These are phyloP conservation scores for Rhincodon typus DNA, from an alignment of 2,797 vertebrate species.

Conservation along the genomic window DNA sequence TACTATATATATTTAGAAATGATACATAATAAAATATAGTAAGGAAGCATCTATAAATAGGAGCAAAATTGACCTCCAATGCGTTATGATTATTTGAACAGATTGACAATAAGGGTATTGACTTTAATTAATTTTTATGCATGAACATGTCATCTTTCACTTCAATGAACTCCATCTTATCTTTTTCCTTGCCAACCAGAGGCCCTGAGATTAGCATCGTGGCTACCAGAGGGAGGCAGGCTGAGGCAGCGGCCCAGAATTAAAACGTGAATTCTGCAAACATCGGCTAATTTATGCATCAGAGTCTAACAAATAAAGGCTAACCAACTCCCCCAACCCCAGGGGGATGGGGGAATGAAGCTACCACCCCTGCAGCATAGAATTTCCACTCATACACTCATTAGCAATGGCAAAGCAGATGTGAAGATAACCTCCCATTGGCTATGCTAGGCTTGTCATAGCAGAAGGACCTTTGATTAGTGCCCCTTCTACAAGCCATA, in stretches of 20 bases:
- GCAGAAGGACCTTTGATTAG: constrained; percentile 31
- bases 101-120: neutral
- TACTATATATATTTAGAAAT: neutral
- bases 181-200: neutral
- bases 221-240: neutral
- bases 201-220: neutral
- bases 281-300: constrained; percentile 42
- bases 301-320: constrained; percentile 40
- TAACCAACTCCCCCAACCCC: neutral
- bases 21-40: neutral
- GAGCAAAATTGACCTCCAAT: neutral
- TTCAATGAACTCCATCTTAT: neutral
- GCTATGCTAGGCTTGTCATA: constrained; percentile 36
- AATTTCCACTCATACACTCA: constrained; percentile 42
- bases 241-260: constrained; percentile 10
- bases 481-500: constrained; percentile 39
- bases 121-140: neutral
- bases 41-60: neutral
- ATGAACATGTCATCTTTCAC: neutral
- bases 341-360: constrained; percentile 33
- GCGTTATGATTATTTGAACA: neutral
- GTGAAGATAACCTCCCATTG: constrained; percentile 29
- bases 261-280: constrained; percentile 37
- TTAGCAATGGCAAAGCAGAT: constrained; percentile 40
- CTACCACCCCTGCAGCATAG: constrained; percentile 39